Percentiles rank a stretch among this genome's conserved stretches.
Evolutionary conservation across 2,888 invertebrate species (phyloP).

Genomic region (Nipponacmea schrenckii): DNA sequence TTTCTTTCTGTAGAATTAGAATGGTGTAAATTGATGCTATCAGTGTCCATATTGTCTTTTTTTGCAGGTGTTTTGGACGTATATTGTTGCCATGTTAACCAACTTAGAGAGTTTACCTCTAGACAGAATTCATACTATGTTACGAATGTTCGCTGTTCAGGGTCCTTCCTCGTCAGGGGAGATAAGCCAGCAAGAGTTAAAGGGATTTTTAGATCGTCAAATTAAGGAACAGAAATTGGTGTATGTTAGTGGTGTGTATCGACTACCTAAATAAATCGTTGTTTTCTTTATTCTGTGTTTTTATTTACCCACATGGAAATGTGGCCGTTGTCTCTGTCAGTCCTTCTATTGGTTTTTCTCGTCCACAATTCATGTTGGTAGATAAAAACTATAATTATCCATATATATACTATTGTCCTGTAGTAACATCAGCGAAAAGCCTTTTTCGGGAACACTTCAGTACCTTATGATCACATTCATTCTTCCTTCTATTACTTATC

Average conservation of each 20-base stretch:
- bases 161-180: conserved; percentile 82
- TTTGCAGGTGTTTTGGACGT: conserved; percentile 88
- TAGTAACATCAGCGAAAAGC: no score
- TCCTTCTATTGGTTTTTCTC: no score
- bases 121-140: conserved; percentile 94
- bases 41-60: no score
- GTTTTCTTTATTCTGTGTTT: not conserved
- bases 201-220: conserved; percentile 90
- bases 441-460: no score
- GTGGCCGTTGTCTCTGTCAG: no score
- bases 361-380: no score
- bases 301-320: not conserved
- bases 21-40: no score
- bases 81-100: conserved; percentile 95
- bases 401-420: no score
- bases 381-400: no score
- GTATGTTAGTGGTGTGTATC: conserved; percentile 87
- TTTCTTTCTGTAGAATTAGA: not conserved
- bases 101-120: conserved; percentile 91
- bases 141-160: conserved; percentile 95
- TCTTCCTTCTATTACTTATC: no score
- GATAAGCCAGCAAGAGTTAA: conserved; percentile 86
- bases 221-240: conserved; percentile 89
- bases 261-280: conserved; percentile 73
- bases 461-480: no score